phyloP scores from a whole-genome alignment of 2,888 invertebrate genomes.

The Litoditis marina region DNA sequence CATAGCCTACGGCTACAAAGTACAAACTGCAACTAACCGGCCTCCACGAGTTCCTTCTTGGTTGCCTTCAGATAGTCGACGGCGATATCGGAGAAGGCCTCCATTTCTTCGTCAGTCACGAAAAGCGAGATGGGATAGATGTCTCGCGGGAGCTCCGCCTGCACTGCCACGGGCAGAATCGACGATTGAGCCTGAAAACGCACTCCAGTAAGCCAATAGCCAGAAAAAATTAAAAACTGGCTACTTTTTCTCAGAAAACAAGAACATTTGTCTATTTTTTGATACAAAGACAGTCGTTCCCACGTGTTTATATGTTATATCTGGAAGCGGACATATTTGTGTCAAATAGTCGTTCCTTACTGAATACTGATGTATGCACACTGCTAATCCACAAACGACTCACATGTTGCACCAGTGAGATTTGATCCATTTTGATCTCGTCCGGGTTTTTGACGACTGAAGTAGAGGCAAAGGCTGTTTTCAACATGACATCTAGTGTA shows the following conservation, averaged over 20 bases:
- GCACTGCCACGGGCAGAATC: slow-evolving; percentile 30
- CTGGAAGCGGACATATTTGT: too few species aligned
- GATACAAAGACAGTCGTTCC: background rate
- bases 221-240: background rate
- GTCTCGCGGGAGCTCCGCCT: slow-evolving; percentile 24
- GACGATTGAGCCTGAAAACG: slow-evolving; percentile 20
- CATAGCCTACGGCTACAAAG: background rate
- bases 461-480: slow-evolving; percentile 40
- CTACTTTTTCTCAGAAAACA: background rate
- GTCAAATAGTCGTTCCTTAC: too few species aligned
- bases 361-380: too few species aligned
- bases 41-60: slow-evolving; percentile 19
- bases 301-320: too few species aligned
- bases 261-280: too few species aligned
- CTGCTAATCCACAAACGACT: too few species aligned
- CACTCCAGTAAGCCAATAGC: background rate
- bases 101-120: slow-evolving; percentile 29
- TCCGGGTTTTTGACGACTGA: slow-evolving; percentile 20
- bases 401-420: slow-evolving; percentile 31
- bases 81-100: slow-evolving; percentile 15
- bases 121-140: slow-evolving; percentile 43
- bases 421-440: slow-evolving; percentile 28
- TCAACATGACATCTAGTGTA: slow-evolving; percentile 39
- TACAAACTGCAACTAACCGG: slow-evolving; percentile 2
- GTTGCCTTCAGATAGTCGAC: slow-evolving; percentile 17